Base-by-base conservation (phyloP, 2,888 invertebrate genomes). In the Frankliniella intonsa region DNA sequence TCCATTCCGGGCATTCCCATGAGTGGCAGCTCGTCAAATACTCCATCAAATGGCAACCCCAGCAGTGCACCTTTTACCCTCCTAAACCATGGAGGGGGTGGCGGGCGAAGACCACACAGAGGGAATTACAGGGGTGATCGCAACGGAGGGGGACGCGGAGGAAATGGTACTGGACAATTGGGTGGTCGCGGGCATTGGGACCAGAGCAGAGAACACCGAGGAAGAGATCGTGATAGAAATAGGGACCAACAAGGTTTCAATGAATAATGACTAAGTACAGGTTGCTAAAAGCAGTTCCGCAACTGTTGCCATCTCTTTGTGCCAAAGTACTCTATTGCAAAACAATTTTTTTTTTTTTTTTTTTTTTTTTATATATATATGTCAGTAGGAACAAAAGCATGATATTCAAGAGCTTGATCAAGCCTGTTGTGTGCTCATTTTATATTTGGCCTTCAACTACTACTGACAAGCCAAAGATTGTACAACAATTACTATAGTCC, bases 191-290 rank as follows among this genome's bases (percentile, higher is more conserved):
- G 69, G 9, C 69, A 76, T 12, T 76, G 69, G 69, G 69, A 76
- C 69, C 69, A 76, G 25, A 76, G 22, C 69, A 76, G 69, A 25
- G 69, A 76, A 25, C 69, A 76, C 25, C 22, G 69, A 22, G 69
- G 69, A 25, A 76, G 69, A 25, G 69, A 69, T 22, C 69, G 22
- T 69, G 69, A 76, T 22, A 76, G 69, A 25, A 76, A 76, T 22
- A 76, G 69, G 69, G 69, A 76, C 69, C 69, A 76, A 25, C 69
- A 76, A 5, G 69, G 69, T 12, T 76, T 76, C 69, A n/a, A 76
- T 76, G 69, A 76, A 10, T 76, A 76, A 76, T 5, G 5, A 38
- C 38, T 3, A 38, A 25, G 69, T 76, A 12, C 25, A 76, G 0
- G 7, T 76, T 76, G 22, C 55, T 55, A 17, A 55, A 17, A 55